Base-by-base conservation (phyloP, 2,888 invertebrate genomes). In the Adineta ricciae region DNA sequence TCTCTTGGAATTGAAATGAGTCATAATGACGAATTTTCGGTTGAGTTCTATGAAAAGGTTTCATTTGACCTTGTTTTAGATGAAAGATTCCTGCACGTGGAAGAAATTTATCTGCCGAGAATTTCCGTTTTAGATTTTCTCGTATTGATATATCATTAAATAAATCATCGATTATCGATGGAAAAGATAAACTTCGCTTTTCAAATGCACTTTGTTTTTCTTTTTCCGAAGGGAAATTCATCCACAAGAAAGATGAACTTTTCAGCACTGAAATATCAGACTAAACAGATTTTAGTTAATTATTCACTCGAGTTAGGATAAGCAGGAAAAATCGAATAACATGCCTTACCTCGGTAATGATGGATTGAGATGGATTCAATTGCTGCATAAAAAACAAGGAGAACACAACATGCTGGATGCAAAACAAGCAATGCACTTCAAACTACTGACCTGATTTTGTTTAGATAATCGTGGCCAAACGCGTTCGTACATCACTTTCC, bases 391-490 rank as follows among this genome's bases (percentile, higher is more conserved):
- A 46, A 46, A 46, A 64, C 16, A 64, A 64, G 64, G 64, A 27
- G 1, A n/a, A 64, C 32, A 64, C 64, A 64, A 32, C 64, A 64
- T 64, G 64, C 64, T 32, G 32, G 32, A 64, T 32, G n/a, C 64
- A 64, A 64, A 32, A 9, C n/a, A 56, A 56, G 1, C 4, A 56
- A 56, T 11, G 5, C 9, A 56, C n/a, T 27, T 27, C 2, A 27
- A 32, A 27, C 9, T 16, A 32, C 64, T 8, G 19, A 64, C 64
- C 64, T 46, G 46, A 82, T 41, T 41, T 24, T 46, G 38, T 38
- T 82, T 49, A 14, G 50, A 83, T 83, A 83, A 83, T 38, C 32
- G 46, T 83, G 49, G 83, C 83, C 49, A 83, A 49, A 83, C 49
- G 16, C 32, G 7, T 78, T 78, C 73, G 24, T 78, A 78, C 73